phyloP scores from a whole-genome alignment of 2,113 vertebrate species.

The Gila orcuttii region DNA sequence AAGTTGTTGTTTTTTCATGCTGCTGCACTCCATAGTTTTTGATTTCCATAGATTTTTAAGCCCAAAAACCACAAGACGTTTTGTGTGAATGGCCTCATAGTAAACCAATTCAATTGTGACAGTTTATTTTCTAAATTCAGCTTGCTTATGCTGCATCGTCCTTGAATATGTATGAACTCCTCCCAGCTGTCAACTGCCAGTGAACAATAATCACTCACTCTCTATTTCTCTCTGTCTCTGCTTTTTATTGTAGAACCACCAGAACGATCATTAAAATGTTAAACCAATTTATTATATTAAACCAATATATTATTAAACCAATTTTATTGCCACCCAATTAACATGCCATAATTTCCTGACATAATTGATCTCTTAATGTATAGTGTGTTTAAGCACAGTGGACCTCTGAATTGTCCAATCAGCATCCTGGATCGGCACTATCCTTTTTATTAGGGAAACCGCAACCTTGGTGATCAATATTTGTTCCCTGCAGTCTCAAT shows the following conservation, averaged over 20 bases:
- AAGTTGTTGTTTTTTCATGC: too few species aligned
- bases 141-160: background rate
- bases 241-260: background rate
- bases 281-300: background rate
- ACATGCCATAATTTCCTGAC: background rate
- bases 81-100: background rate
- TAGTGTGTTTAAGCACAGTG: background rate
- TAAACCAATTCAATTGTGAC: background rate
- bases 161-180: background rate
- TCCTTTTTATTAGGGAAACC: background rate
- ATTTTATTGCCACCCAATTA: background rate
- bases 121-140: background rate
- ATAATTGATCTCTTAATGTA: background rate
- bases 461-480: background rate
- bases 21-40: background rate
- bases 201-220: too few species aligned
- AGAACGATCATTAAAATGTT: background rate
- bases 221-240: background rate
- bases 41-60: background rate
- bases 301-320: background rate
- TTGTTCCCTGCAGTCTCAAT: background rate
- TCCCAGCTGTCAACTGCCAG: background rate
- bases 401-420: background rate
- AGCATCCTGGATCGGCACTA: background rate
- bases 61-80: background rate